Evolutionary conservation across 2,888 invertebrate species (phyloP).

Genomic region (Calephelis perditalis): DNA sequence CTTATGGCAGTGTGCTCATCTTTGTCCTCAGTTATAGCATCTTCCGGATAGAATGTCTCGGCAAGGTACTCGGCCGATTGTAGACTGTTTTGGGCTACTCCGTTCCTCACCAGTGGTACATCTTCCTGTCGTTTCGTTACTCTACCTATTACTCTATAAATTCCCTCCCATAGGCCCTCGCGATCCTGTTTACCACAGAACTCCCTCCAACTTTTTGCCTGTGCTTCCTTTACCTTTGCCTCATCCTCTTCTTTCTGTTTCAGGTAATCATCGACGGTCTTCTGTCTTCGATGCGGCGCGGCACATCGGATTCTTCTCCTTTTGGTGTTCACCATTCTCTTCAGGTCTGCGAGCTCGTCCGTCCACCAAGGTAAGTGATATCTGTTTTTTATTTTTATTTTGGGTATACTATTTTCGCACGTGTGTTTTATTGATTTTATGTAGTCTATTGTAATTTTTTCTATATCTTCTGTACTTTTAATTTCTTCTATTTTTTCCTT

Average conservation of each 20-base stretch:
- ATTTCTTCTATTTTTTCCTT: background rate
- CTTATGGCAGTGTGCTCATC: background rate
- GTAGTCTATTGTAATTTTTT: background rate
- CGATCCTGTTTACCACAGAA: conserved; percentile 29
- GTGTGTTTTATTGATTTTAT: background rate
- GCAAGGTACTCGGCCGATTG: background rate
- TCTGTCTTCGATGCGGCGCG: conserved; percentile 7
- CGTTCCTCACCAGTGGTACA: background rate
- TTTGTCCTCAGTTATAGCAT: background rate
- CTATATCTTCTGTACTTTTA: background rate
- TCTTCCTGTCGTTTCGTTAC: conserved; percentile 12
- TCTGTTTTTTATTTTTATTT: background rate
- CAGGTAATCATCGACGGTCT: conserved; percentile 23
- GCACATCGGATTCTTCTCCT: conserved; percentile 6
- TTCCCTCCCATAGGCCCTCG: conserved; percentile 30
- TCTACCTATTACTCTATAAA: conserved; percentile 23
- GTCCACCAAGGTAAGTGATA: too few relatives aligned
- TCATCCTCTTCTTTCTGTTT: conserved; percentile 20
- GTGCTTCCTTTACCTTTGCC: conserved; percentile 16
- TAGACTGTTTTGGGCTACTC: background rate
- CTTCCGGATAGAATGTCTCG: conserved; percentile 1
- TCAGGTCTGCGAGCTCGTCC: too few relatives aligned
- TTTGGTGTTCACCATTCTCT: background rate
- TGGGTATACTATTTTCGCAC: conserved; percentile 8
- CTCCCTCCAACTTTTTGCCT: conserved; percentile 26